Base-by-base conservation (phyloP, 2,797 vertebrate species). In the Esox lucius region DNA sequence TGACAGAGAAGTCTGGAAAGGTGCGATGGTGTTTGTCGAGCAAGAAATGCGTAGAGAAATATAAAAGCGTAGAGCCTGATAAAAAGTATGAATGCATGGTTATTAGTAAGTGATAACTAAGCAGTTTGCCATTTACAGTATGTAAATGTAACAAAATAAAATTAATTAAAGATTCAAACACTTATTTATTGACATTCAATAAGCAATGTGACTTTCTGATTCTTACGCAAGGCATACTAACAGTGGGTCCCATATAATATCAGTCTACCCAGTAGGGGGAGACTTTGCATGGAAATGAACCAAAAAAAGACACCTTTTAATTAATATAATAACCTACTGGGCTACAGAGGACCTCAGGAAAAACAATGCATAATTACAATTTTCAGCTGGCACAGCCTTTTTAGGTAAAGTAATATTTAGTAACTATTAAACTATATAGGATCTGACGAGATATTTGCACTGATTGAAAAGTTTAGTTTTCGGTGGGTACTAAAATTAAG, bases 181-280 rank as follows among this genome's bases (percentile, higher is more conserved):
- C 24, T 62, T 13, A 64, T 64, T 64, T 65, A 17, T 62, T 65
- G 62, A 28, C 28, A 33, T 6, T 31, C 16, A 16, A 17, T 33
- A 13, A 4, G 2, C 24, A 5, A 65, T 33, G 2, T 65, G 13
- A 61, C 22, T 61, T 3, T 24, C 12, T 13, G 22, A 26, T 61
- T 61, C 56, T 61, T 61, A 61, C 56, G 12, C n/a, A 48, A 15
- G 46, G 26, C 28, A 5, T 33, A 65, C 16, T 33, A 7, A 33
- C 9, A 65, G 8, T 31, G 62, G 17, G 28, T 65, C 31, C 13
- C 26, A 16, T 65, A 16, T 26, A 16, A 64, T 33, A 33, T 65
- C 62, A 2, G 11, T 65, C 62, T 31, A n/a, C n/a, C n/a, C 92
- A 81, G 76, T 73, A 93, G 92, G 84, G 87, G 89, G 91, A 82